phyloP scores from a whole-genome alignment of 2,797 vertebrate genomes.

The Rhinoraja longicauda region DNA sequence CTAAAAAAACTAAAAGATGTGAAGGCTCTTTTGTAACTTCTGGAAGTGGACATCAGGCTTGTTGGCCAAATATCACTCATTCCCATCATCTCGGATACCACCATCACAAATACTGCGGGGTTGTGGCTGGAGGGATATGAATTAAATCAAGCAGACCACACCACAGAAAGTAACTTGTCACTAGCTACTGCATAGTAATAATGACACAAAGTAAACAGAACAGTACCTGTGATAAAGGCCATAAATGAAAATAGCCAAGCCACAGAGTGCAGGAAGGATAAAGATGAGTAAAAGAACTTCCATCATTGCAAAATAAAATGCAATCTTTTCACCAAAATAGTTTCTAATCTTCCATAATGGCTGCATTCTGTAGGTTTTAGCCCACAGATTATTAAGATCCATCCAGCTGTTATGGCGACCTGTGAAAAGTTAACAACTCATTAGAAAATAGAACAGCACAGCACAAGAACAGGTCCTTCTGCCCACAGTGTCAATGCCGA shows the following conservation, averaged over 20 bases:
- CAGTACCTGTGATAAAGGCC: slow-evolving; percentile 23
- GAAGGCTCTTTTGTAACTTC: not conserved
- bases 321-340: slow-evolving; percentile 34
- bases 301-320: slow-evolving; percentile 37
- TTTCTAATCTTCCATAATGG: slow-evolving; percentile 28
- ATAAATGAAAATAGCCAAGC: not conserved
- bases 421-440: not conserved
- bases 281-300: not conserved
- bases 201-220: not conserved
- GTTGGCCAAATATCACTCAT: not conserved
- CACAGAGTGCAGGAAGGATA: not conserved
- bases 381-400: not conserved
- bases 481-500: no score
- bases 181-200: not conserved
- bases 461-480: no score
- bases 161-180: not conserved
- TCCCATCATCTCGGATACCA: not conserved
- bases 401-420: not conserved
- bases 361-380: not conserved
- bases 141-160: not conserved
- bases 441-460: not conserved
- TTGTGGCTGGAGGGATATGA: not conserved
- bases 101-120: not conserved
- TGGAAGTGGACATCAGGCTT: not conserved
- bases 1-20: not conserved